phyloP scores from a whole-genome alignment of 2,888 invertebrate genomes.

The Schizotus pectinicornis region DNA sequence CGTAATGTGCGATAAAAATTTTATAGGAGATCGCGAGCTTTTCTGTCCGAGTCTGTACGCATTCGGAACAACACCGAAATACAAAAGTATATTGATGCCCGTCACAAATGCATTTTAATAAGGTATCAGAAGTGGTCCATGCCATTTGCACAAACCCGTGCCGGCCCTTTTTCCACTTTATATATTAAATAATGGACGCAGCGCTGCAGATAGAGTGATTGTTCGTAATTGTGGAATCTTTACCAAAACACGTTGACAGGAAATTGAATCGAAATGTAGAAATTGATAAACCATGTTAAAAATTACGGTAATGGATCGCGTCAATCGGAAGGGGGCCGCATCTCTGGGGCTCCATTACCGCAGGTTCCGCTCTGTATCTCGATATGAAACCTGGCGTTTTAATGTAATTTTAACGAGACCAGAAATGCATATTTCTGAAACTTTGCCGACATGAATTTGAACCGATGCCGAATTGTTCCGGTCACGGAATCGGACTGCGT shows the following conservation, averaged over 20 bases:
- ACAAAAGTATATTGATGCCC: slow-evolving; percentile 37
- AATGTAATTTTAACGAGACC: slow-evolving; percentile 57
- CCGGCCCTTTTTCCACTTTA: slow-evolving; percentile 21
- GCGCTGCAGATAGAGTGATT: slow-evolving; percentile 17
- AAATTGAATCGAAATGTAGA: slow-evolving; percentile 51
- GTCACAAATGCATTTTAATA: slow-evolving; percentile 38
- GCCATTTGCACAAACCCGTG: slow-evolving; percentile 21
- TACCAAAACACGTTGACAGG: slow-evolving; percentile 45
- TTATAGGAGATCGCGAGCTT: slow-evolving; percentile 36
- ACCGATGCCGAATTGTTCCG: slow-evolving; percentile 42
- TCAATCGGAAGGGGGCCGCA: slow-evolving; percentile 45
- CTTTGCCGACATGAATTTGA: slow-evolving; percentile 44
- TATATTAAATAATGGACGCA: slow-evolving; percentile 24
- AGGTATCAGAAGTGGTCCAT: slow-evolving; percentile 32
- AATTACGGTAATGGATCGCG: slow-evolving; percentile 54
- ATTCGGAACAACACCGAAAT: slow-evolving; percentile 33
- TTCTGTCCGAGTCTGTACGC: slow-evolving; percentile 27
- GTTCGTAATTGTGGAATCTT: slow-evolving; percentile 32
- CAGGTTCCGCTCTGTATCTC: slow-evolving; percentile 39
- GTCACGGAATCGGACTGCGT: slow-evolving; percentile 25
- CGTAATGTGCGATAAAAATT: slow-evolving; percentile 44
- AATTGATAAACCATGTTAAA: slow-evolving; percentile 56
- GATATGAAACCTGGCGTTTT: slow-evolving; percentile 55
- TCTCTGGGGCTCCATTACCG: slow-evolving; percentile 38
- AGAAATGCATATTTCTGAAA: slow-evolving; percentile 48